These are phyloP conservation scores for Falco columbarius DNA, from an alignment of 2,797 vertebrate species.

Conservation along the genomic window DNA sequence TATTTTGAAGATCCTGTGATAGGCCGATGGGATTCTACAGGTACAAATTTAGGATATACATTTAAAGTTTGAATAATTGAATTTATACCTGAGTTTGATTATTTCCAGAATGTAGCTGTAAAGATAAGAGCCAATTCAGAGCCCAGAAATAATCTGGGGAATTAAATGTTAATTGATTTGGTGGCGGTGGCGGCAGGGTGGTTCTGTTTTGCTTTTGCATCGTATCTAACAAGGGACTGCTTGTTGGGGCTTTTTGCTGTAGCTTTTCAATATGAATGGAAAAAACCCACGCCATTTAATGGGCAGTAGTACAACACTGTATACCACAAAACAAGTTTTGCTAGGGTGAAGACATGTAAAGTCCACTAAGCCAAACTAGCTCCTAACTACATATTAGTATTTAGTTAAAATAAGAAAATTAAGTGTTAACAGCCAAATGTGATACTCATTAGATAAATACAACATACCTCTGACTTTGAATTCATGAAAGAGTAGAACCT, in stretches of 20 bases:
- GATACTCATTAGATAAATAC: background rate
- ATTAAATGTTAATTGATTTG: background rate
- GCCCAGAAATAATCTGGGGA: background rate
- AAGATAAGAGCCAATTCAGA: background rate
- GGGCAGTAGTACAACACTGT: background rate
- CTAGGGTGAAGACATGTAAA: background rate
- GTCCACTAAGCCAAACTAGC: background rate
- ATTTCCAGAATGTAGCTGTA: background rate
- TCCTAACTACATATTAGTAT: background rate
- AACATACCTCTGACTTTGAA: background rate
- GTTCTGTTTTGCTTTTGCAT: background rate
- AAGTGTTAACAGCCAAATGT: background rate
- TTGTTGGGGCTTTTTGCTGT: background rate
- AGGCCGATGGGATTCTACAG: conserved; percentile 85
- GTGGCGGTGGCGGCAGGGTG: background rate
- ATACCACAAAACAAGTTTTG: background rate
- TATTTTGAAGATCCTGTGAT: conserved; percentile 85
- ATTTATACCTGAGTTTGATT: background rate
- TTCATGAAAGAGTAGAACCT: background rate
- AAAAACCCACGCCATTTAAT: background rate
- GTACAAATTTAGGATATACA: conserved; percentile 56
- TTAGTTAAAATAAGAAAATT: background rate
- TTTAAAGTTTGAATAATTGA: background rate
- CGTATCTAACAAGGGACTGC: background rate
- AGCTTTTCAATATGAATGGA: background rate